These are phyloP conservation scores for Procapra przewalskii DNA, from an alignment of 2,113 vertebrate species.

Conservation along the genomic window DNA sequence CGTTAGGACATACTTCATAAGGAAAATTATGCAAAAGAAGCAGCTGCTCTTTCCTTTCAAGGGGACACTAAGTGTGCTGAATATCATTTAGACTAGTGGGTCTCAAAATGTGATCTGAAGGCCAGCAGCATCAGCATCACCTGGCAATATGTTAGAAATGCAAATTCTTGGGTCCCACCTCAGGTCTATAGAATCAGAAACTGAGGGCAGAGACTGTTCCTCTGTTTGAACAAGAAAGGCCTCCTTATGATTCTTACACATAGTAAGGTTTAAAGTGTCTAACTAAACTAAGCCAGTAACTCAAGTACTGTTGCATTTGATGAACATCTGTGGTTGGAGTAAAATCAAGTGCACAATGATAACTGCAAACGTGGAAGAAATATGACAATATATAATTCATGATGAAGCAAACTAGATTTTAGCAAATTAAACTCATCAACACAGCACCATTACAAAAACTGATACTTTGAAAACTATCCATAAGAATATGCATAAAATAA, in stretches of 20 bases:
- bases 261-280: neutral
- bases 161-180: neutral
- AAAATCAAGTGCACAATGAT: neutral
- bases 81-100: neutral
- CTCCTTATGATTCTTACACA: neutral
- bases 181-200: neutral
- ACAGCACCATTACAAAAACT: neutral
- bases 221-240: constrained; percentile 24
- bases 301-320: neutral
- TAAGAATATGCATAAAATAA: neutral
- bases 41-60: neutral
- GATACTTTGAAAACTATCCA: neutral
- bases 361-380: neutral
- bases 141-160: constrained; percentile 4
- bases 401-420: neutral
- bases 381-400: neutral
- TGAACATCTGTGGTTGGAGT: neutral
- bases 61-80: neutral
- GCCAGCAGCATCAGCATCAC: neutral
- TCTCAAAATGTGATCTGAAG: neutral
- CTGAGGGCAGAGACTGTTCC: neutral
- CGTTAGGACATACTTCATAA: neutral
- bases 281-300: neutral
- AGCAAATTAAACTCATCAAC: neutral
- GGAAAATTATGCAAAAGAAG: constrained; percentile 29